These are phyloP conservation scores for Autographa pulchrina DNA, from an alignment of 2,888 invertebrate genomes.

Conservation along the genomic window DNA sequence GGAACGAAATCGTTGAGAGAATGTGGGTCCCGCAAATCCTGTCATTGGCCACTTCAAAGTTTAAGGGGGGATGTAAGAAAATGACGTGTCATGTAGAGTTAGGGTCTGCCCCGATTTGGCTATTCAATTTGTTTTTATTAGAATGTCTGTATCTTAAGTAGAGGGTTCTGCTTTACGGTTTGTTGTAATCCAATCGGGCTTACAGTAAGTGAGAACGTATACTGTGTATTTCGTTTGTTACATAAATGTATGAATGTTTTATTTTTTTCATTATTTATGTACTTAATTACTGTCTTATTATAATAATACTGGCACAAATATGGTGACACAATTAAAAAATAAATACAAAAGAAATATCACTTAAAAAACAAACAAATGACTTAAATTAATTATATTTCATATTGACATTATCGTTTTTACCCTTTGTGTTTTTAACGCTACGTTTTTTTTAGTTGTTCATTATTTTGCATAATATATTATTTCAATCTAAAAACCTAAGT, in stretches of 20 bases:
- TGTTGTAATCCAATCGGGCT: conserved; percentile 14
- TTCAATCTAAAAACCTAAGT: too few relatives aligned
- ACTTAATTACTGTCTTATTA: too few relatives aligned
- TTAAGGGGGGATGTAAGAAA: conserved; percentile 68
- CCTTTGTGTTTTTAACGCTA: too few relatives aligned
- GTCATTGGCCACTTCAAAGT: conserved; percentile 78
- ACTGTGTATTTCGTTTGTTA: not conserved
- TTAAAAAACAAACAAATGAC: too few relatives aligned
- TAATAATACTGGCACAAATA: too few relatives aligned
- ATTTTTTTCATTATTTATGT: not conserved
- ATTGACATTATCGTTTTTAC: too few relatives aligned
- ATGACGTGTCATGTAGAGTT: conserved; percentile 62
- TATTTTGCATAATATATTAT: too few relatives aligned
- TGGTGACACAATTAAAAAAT: too few relatives aligned
- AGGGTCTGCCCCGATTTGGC: conserved; percentile 35
- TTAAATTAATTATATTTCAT: too few relatives aligned
- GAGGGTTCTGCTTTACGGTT: conserved; percentile 17
- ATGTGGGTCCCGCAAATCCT: conserved; percentile 78
- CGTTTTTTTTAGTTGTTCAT: too few relatives aligned
- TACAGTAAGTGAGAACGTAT: conserved; percentile 11
- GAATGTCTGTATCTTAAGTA: conserved; percentile 41
- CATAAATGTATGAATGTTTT: not conserved
- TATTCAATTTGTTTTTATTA: conserved; percentile 62
- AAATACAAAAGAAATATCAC: too few relatives aligned
- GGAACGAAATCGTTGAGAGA: conserved; percentile 80